Evolutionary conservation across 2,888 invertebrate species (phyloP).

Genomic region (Microctonus hyperodae): DNA sequence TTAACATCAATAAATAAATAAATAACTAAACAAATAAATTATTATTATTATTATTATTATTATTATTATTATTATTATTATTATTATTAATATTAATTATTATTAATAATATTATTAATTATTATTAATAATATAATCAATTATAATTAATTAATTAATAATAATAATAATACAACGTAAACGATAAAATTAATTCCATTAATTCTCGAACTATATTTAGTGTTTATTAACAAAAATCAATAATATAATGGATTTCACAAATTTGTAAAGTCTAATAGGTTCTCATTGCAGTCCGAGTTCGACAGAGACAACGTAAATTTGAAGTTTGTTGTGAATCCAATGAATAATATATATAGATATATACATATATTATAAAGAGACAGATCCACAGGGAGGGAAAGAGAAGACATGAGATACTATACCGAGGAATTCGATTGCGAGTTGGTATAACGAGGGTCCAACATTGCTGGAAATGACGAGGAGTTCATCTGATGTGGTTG

Average conservation of each 20-base stretch:
- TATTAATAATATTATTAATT: no score
- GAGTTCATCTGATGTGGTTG: neutral
- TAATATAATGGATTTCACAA: neutral
- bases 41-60: no score
- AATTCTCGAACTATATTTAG: neutral
- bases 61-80: no score
- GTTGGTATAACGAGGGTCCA: constrained; percentile 32
- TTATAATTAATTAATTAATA: no score
- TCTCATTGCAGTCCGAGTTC: constrained; percentile 20
- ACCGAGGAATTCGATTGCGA: neutral
- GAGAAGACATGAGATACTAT: neutral
- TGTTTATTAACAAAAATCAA: neutral
- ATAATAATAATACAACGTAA: no score
- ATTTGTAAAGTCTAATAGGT: neutral
- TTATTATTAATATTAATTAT: no score
- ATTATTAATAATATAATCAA: no score
- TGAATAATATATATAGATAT: constrained; percentile 10
- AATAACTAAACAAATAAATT: no score
- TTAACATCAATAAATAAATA: no score
- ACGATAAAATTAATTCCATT: no score
- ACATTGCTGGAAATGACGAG: constrained; percentile 37
- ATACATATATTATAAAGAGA: no score
- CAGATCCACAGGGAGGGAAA: neutral
- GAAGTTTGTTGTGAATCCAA: constrained; percentile 18
- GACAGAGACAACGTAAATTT: constrained; percentile 7